Evolutionary conservation across 2,113 vertebrate species (phyloP).

Genomic region (Nycticorax nycticorax): DNA sequence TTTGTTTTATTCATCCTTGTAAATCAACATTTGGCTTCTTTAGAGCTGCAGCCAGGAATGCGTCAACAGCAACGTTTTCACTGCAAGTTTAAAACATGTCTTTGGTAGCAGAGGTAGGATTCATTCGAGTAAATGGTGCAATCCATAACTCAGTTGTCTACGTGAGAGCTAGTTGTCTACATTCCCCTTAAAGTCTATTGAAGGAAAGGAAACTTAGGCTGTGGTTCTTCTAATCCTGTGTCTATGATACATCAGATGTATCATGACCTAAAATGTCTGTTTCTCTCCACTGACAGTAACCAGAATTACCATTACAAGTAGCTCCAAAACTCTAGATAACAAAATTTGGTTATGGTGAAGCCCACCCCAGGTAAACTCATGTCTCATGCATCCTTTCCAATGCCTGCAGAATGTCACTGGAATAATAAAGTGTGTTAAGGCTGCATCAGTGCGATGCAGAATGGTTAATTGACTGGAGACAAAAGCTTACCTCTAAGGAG

Average conservation of each 20-base stretch:
- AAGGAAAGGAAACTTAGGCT: background rate
- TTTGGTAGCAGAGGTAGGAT: background rate
- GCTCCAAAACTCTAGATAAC: background rate
- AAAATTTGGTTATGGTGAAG: background rate
- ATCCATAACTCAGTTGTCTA: background rate
- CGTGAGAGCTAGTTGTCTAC: background rate
- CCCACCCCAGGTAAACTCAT: background rate
- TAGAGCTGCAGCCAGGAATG: background rate
- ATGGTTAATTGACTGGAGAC: background rate
- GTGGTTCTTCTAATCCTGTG: background rate
- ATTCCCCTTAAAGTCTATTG: background rate
- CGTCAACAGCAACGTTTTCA: background rate
- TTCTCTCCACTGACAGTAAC: background rate
- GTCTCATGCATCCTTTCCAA: background rate
- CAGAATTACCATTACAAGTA: background rate
- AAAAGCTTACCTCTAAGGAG: background rate
- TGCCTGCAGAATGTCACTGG: background rate
- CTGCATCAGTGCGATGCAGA: background rate
- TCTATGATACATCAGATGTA: background rate
- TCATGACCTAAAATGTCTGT: background rate
- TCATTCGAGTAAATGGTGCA: background rate
- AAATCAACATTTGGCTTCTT: slow-evolving; percentile 4
- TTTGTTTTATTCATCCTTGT: background rate
- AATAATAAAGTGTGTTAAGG: background rate
- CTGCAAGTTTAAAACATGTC: background rate